Evolutionary conservation across 2,888 invertebrate species (phyloP).

Genomic region (Amphipoea lucens): DNA sequence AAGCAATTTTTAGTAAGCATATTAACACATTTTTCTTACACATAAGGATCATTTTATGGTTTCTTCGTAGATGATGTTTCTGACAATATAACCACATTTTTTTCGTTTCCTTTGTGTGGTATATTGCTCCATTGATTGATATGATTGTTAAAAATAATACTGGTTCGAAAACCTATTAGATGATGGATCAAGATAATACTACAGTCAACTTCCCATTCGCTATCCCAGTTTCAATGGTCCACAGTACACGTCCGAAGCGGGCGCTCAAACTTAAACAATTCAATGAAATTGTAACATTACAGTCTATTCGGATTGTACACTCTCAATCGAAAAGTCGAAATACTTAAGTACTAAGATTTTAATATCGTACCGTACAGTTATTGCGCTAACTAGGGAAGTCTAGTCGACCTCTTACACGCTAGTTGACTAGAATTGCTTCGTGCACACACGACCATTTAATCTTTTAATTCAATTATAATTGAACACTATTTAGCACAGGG

Average conservation of each 20-base stretch:
- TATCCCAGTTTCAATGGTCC: no score
- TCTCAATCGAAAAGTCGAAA: conserved; percentile 86
- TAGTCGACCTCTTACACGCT: conserved; percentile 68
- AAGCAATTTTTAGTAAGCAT: not conserved
- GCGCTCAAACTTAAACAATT: conserved; percentile 72
- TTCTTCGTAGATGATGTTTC: not conserved
- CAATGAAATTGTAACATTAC: conserved; percentile 83
- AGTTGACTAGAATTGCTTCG: conserved; percentile 84
- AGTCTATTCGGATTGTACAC: conserved; percentile 89
- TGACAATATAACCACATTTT: not conserved
- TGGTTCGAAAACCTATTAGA: not conserved
- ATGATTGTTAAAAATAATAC: not conserved
- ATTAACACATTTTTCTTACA: not conserved
- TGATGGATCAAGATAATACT: not conserved
- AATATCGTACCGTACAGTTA: conserved; percentile 72
- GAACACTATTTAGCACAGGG: conserved; percentile 74
- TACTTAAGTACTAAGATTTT: conserved; percentile 79
- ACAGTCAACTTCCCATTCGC: no score
- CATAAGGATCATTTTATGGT: not conserved
- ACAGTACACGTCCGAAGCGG: conserved; percentile 44
- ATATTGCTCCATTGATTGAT: not conserved
- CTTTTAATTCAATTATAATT: conserved; percentile 69
- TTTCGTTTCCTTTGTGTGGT: not conserved
- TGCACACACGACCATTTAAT: conserved; percentile 73
- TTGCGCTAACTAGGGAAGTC: conserved; percentile 84